Percentiles rank a stretch among this genome's conserved stretches.
Conservation (phyloP, 2,113 vertebrate species). For the Neolamprologus brichardi region DNA sequence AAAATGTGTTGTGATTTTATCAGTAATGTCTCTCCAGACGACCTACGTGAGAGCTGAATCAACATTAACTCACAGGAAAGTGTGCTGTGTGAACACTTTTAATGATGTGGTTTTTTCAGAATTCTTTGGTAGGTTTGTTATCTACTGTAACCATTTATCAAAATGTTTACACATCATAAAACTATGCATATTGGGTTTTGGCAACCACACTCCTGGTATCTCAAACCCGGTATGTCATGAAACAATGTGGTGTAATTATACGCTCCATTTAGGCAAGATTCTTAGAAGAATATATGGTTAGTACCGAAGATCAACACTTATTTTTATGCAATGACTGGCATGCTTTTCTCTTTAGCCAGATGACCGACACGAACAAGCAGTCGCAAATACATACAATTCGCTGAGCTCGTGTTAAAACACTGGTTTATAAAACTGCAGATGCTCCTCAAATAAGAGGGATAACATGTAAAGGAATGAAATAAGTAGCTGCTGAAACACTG, state of each 20-base stretch:
- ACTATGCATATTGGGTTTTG: background rate
- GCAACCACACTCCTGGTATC: background rate
- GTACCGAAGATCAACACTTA: background rate
- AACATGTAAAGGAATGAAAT: background rate
- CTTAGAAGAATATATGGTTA: background rate
- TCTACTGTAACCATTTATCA: background rate
- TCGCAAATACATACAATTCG: background rate
- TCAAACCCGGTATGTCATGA: background rate
- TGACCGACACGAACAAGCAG: background rate
- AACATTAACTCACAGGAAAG: conserved; percentile 23
- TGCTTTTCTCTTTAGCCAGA: background rate
- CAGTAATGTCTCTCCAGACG: background rate
- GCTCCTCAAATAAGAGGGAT: background rate
- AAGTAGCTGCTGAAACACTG: background rate
- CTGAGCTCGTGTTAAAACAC: background rate
- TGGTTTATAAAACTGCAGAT: background rate
- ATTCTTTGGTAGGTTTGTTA: background rate
- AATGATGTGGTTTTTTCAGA: conserved; percentile 19
- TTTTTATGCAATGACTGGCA: background rate
- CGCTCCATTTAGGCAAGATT: background rate
- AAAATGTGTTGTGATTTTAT: conserved; percentile 15
- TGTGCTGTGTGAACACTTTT: background rate
- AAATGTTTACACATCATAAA: background rate
- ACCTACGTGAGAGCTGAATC: background rate
- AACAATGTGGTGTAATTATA: background rate